Conservation (phyloP, 2,797 vertebrate species). For the Rousettus madagascariensis region DNA sequence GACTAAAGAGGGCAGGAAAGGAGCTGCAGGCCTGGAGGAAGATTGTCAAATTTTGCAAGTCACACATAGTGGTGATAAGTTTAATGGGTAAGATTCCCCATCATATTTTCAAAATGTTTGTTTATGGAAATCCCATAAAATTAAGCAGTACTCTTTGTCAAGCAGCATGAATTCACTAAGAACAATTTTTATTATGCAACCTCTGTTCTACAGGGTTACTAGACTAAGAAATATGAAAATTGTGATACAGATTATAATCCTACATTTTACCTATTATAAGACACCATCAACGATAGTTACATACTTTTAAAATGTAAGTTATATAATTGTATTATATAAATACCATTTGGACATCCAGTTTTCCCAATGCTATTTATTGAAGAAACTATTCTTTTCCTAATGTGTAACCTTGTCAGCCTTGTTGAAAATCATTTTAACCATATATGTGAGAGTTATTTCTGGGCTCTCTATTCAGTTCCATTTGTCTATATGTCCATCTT, state of each 20-base stretch:
- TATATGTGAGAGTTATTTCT: too few relatives aligned
- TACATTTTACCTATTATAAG: not conserved
- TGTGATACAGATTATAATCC: not conserved
- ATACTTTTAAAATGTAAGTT: not conserved
- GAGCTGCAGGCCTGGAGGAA: not conserved
- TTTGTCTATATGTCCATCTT: too few relatives aligned
- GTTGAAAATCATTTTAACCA: too few relatives aligned
- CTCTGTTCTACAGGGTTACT: not conserved
- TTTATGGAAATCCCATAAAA: not conserved
- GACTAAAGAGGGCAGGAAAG: not conserved
- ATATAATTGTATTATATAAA: not conserved
- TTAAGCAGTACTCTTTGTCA: not conserved
- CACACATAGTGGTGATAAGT: not conserved
- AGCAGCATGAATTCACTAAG: not conserved
- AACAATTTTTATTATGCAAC: not conserved
- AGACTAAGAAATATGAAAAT: not conserved
- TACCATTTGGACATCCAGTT: not conserved
- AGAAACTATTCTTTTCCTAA: too few relatives aligned
- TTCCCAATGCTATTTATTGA: too few relatives aligned
- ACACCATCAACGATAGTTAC: not conserved
- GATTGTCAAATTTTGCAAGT: not conserved
- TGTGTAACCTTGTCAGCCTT: too few relatives aligned
- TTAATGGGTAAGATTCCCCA: not conserved
- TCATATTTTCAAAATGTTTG: constrained; percentile 1
- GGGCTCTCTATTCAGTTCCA: too few relatives aligned